Conservation (phyloP, 2,888 invertebrate species). For the Empis livida region DNA sequence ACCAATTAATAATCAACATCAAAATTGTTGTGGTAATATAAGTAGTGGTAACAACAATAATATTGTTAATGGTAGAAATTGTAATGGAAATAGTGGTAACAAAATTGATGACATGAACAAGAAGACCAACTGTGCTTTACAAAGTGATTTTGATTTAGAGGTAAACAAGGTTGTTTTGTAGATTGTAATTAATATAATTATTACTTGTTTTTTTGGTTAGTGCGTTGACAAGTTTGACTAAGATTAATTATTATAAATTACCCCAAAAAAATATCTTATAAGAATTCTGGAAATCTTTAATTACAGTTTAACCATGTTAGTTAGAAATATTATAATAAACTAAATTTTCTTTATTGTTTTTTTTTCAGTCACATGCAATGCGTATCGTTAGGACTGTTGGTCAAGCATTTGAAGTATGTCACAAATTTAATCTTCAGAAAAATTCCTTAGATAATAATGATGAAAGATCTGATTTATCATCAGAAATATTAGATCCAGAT, state of each 20-base stretch:
- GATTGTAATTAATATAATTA: not conserved
- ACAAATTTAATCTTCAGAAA: constrained; percentile 70
- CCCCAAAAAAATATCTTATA: too few species aligned
- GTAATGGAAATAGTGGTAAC: constrained; percentile 1
- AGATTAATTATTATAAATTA: constrained; percentile 5
- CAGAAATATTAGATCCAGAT: constrained; percentile 34
- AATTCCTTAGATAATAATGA: constrained; percentile 37
- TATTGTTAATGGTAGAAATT: not conserved
- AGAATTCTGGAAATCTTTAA: not conserved
- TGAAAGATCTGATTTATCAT: constrained; percentile 32
- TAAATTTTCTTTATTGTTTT: constrained; percentile 13
- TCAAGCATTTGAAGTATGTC: constrained; percentile 99
- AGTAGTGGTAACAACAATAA: not conserved
- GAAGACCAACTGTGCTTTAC: not conserved
- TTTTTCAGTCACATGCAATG: constrained; percentile 91
- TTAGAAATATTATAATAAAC: constrained; percentile 1
- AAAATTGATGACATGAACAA: constrained; percentile 1
- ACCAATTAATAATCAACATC: not conserved
- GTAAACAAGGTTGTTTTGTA: constrained; percentile 9
- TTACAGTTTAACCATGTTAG: too few species aligned
- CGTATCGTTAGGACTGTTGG: constrained; percentile 95
- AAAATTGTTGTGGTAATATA: constrained; percentile 3
- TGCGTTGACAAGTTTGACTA: not conserved
- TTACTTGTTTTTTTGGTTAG: not conserved
- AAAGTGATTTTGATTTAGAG: constrained; percentile 15